A percentile compares a stretch with the other conserved stretches of the same genome.
These are phyloP conservation scores for Phalangium opilio DNA, from an alignment of 2,888 invertebrate genomes.

Conservation along the genomic window DNA sequence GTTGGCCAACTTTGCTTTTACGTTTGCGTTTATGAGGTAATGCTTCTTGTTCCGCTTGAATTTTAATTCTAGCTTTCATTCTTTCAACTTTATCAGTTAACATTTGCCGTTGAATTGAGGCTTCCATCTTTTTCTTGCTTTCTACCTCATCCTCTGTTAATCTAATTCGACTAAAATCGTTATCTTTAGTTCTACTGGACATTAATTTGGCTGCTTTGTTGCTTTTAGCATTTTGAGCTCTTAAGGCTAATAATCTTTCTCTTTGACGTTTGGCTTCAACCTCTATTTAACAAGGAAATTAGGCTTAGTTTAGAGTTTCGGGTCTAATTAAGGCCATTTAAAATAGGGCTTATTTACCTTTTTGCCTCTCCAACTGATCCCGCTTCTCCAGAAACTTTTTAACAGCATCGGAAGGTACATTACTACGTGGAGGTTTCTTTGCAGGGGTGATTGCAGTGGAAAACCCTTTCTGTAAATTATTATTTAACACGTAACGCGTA, in stretches of 20 bases:
- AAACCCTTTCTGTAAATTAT: not conserved
- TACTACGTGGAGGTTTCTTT: not conserved
- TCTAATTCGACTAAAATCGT: conserved; percentile 10
- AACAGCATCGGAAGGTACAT: conserved; percentile 1
- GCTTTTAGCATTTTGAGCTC: conserved; percentile 13
- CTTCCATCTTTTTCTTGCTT: conserved; percentile 7
- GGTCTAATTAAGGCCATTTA: not conserved
- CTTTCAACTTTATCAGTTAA: conserved; percentile 7
- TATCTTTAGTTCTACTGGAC: conserved; percentile 13
- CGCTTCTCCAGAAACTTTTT: not conserved
- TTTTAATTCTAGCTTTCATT: conserved; percentile 6
- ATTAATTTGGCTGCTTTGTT: conserved; percentile 10
- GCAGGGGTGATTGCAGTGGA: too few species aligned
- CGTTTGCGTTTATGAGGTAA: not conserved
- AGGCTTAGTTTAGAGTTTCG: not conserved
- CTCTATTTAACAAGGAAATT: not conserved
- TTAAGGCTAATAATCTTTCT: conserved; percentile 6
- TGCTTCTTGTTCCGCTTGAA: conserved; percentile 3
- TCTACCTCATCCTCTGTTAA: conserved; percentile 10
- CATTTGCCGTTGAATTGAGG: conserved; percentile 5
- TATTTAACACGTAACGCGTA: too few species aligned
- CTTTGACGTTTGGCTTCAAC: conserved; percentile 4
- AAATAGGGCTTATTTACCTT: conserved; percentile 6
- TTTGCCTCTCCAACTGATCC: not conserved
- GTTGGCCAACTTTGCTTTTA: not conserved